Evolutionary conservation across 2,113 vertebrate genomes (phyloP).

Genomic region (Ictalurus furcatus): DNA sequence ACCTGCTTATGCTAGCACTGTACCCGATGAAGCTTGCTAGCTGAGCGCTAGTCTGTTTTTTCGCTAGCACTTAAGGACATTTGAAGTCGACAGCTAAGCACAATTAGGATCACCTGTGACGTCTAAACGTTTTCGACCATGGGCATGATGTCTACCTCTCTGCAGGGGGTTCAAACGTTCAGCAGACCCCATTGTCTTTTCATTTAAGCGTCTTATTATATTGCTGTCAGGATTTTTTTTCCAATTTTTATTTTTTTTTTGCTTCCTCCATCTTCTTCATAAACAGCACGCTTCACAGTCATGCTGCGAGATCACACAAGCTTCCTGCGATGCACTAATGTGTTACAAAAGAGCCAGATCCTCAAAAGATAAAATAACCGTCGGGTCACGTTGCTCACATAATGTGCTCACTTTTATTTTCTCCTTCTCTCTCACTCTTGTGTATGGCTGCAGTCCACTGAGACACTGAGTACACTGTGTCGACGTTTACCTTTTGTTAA

Average conservation of each 20-base stretch:
- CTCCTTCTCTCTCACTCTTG: neutral
- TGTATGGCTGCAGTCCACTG: neutral
- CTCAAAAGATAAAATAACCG: neutral
- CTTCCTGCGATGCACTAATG: neutral
- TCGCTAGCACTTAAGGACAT: constrained; percentile 5
- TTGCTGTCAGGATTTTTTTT: neutral
- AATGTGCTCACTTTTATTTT: neutral
- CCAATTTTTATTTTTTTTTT: neutral
- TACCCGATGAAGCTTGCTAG: neutral
- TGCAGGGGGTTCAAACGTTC: constrained; percentile 5
- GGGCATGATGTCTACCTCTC: constrained; percentile 32
- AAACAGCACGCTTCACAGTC: neutral
- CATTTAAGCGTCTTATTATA: neutral
- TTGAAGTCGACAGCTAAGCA: constrained; percentile 18
- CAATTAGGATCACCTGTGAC: constrained; percentile 14
- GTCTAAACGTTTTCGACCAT: neutral
- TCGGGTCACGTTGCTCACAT: neutral
- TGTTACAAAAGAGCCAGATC: neutral
- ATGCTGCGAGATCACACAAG: constrained; percentile 1
- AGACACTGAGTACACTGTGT: neutral
- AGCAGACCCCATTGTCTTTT: constrained; percentile 13
- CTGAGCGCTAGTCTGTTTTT: constrained; percentile 12
- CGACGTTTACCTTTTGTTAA: constrained; percentile 2
- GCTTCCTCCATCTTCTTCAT: constrained; percentile 18
- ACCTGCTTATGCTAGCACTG: constrained; percentile 29